Base-by-base conservation (phyloP, 2,888 invertebrate species). In the Drosophila niveifrons region DNA sequence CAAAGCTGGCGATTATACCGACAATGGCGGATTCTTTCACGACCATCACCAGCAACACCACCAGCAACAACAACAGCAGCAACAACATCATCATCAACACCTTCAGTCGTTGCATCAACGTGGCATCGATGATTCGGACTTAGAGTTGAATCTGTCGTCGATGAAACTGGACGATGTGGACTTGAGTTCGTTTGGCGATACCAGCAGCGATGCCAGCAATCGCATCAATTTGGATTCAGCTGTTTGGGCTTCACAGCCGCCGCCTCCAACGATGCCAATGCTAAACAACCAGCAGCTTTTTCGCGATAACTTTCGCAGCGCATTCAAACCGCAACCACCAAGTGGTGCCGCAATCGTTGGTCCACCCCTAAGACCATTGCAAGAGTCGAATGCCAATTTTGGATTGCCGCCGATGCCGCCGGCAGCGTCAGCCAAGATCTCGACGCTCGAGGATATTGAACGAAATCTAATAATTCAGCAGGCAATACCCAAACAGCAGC, bases 111-210 rank as follows among this genome's bases (percentile, higher is more conserved):
- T 53, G 68, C 55, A 58, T 4, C 17, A 58, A 28, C 69, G 58
- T 36, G 50, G 85, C 48, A 89, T 90, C 18, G 90, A 89, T 28
- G 91, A 92, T 65, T 92, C 92, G 0, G 93, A 93, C 75, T 76
- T 93, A 53, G 92, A 92, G 75, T 71, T 92, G 2, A 92, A 92
- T 82, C 74, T 92, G 2, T 90, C 92, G 2, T 79, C 90, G 8
- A 91, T 92, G 85, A 91, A 90, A 67, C 59, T 92, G 43, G 92
- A 93, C 55, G 92, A 93, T 79, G 91, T 92, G n/a, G 92, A 92
- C 44, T 69, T 75, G 11, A 70, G 82, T 43, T 55, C 82, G 13
- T 87, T 85, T 43, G 90, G 90, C 53, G 92, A 92, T 36, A n/a
- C 36, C 31, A 90, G 84, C 66, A 90, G 84, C 66, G 91, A 90